These are phyloP conservation scores for Cryptocephalus primarius DNA, from an alignment of 2,888 invertebrate genomes.

Conservation along the genomic window DNA sequence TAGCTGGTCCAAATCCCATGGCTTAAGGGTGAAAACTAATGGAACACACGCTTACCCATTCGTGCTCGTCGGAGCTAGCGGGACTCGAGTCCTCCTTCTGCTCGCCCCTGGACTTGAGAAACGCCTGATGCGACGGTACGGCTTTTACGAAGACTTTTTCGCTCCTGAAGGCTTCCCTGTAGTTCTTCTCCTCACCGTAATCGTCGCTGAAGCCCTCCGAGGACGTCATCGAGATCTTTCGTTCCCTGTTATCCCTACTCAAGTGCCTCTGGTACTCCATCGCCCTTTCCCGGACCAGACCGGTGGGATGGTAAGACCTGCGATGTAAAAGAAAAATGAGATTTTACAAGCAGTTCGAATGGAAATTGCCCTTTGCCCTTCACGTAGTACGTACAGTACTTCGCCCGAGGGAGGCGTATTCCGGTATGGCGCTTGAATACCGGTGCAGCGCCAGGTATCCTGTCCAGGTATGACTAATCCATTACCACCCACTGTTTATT, in stretches of 20 bases:
- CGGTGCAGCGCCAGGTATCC: no score
- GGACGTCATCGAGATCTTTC: constrained; percentile 29
- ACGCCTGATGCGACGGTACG: constrained; percentile 20
- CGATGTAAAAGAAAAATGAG: background rate
- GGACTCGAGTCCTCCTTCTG: constrained; percentile 31
- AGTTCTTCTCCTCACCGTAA: constrained; percentile 52
- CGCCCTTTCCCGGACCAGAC: constrained; percentile 40
- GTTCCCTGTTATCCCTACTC: constrained; percentile 35
- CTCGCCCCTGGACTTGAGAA: constrained; percentile 24
- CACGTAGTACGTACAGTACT: no score
- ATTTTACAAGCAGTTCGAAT: no score
- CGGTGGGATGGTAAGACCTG: constrained; percentile 29
- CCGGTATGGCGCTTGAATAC: no score
- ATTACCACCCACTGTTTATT: no score
- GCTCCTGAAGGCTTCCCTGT: constrained; percentile 52
- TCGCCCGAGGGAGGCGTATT: no score
- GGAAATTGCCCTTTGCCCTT: no score
- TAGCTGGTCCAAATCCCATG: no score
- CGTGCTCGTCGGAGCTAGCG: constrained; percentile 43
- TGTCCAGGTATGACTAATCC: no score
- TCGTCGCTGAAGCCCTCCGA: constrained; percentile 33
- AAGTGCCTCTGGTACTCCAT: constrained; percentile 40
- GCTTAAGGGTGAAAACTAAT: no score
- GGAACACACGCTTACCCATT: constrained; percentile 39
- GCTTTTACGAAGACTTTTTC: constrained; percentile 21